Percentiles rank a stretch among this genome's conserved stretches.
phyloP scores from a whole-genome alignment of 1,140 invertebrate genomes.

The Drosophila bocqueti region DNA sequence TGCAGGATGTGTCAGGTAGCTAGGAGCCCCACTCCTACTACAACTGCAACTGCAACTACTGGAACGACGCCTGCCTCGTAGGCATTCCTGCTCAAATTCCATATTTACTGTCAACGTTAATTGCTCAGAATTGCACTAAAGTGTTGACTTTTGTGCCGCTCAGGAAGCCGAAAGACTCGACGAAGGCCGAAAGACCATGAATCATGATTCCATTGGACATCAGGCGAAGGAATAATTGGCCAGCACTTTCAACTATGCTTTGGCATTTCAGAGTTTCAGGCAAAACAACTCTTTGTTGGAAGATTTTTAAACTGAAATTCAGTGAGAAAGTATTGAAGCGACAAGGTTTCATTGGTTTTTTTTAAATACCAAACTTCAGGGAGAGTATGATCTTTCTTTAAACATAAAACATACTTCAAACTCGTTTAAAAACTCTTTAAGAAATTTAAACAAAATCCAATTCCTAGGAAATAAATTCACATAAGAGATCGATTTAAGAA shows the following conservation, averaged over 20 bases:
- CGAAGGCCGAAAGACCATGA: slow-evolving; percentile 7
- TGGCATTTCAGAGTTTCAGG: slow-evolving; percentile 7
- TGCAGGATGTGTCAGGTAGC: slow-evolving; percentile 55
- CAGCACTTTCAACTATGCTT: slow-evolving; percentile 40
- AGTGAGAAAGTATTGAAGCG: not conserved
- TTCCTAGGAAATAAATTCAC: not conserved
- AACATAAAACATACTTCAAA: not conserved
- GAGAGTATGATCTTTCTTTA: too few species aligned
- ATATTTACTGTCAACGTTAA: slow-evolving; percentile 82
- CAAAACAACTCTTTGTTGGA: not conserved
- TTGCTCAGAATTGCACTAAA: slow-evolving; percentile 78
- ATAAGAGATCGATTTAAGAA: not conserved
- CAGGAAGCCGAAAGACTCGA: slow-evolving; percentile 66
- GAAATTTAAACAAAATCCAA: not conserved
- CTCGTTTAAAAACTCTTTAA: not conserved
- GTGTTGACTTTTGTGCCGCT: slow-evolving; percentile 74
- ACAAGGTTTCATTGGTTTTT: not conserved
- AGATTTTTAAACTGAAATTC: not conserved
- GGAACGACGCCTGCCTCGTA: slow-evolving; percentile 51
- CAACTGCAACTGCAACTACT: not conserved
- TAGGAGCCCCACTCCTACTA: not conserved
- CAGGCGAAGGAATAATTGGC: slow-evolving; percentile 21
- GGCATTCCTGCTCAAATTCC: slow-evolving; percentile 79
- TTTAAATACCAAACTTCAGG: too few species aligned
- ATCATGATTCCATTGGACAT: slow-evolving; percentile 17